Base-by-base conservation (phyloP, 2,797 vertebrate genomes). In the Galaxias olidus region DNA sequence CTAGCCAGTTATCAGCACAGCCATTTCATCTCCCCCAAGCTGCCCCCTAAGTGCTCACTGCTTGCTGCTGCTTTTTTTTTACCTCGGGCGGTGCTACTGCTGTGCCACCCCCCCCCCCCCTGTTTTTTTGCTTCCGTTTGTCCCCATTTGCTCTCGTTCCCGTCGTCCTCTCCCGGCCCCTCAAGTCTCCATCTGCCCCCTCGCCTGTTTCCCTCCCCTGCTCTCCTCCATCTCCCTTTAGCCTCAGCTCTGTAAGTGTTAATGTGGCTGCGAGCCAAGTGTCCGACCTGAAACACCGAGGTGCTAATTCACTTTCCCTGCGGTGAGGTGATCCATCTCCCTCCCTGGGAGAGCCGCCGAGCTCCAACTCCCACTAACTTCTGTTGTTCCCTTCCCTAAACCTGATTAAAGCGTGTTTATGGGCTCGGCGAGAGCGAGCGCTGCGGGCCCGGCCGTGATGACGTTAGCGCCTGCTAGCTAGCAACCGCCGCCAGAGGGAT, bases 331-430 rank as follows among this genome's bases (percentile, higher is more conserved):
- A 65, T 66, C 59, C 78, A 62, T 58, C 13, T 12, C 13, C 40
- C 71, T 55, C 49, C 59, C 68, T 51, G 61, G 67, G 65, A 72
- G 71, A 69, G 69, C 42, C 11, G 41, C 61, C 13, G 54, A 72
- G 68, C 74, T 60, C 40, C 8, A 40, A 59, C 68, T 77, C 48
- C 19, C 19, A 10, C 13, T 54, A 18, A 63, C 43, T 72, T 73
- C 44, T 48, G 64, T 65, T 48, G 4, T 69, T 68, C 19, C 46
- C 57, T 14, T 9, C 49, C 13, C 60, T 58, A 71, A 91, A 89
- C 73, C 71, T 14, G 72, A 87, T 91, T 86, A 87, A 61, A 50
- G 48, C 61, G 59, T 79, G 82, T 85, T 87, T 84, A 71, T 71
- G 66, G 77, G 73, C 76, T 80, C n/a, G 30, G 3, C 30, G 3